These are phyloP conservation scores for Rhabdomys dilectus DNA, from an alignment of 2,113 vertebrate species.

Conservation along the genomic window DNA sequence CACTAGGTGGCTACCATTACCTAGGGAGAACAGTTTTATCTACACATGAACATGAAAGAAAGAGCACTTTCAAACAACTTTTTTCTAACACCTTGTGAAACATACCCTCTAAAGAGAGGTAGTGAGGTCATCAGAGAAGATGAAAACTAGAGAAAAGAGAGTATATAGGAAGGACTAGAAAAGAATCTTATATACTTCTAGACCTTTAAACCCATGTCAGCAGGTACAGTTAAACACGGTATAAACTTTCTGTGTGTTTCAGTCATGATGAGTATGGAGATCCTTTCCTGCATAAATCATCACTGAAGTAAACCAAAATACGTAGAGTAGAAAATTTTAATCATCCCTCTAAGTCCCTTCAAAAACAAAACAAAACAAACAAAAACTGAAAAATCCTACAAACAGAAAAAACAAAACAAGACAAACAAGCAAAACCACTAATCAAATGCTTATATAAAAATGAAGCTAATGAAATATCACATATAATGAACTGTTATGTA, in stretches of 20 bases:
- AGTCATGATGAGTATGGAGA: accelerated
- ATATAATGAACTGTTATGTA: neutral
- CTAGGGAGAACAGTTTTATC: neutral
- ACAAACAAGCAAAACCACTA: neutral
- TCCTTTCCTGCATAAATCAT: accelerated
- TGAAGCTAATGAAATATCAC: neutral
- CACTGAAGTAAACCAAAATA: neutral
- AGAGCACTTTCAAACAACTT: neutral
- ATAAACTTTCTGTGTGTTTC: accelerated
- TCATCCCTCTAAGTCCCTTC: neutral
- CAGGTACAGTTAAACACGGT: accelerated
- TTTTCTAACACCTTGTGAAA: neutral
- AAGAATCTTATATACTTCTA: neutral
- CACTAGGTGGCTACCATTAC: accelerated
- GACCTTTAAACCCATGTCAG: neutral
- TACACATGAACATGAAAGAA: neutral
- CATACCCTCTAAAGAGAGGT: neutral
- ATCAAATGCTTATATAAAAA: neutral
- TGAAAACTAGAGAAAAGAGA: no score
- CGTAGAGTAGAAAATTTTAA: accelerated
- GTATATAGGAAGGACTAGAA: neutral
- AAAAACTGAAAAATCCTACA: no score
- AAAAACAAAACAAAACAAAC: no score
- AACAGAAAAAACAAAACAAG: no score
- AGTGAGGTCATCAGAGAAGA: accelerated